Base-by-base conservation (phyloP, 2,888 invertebrate genomes). In the Synanthedon vespiformis region DNA sequence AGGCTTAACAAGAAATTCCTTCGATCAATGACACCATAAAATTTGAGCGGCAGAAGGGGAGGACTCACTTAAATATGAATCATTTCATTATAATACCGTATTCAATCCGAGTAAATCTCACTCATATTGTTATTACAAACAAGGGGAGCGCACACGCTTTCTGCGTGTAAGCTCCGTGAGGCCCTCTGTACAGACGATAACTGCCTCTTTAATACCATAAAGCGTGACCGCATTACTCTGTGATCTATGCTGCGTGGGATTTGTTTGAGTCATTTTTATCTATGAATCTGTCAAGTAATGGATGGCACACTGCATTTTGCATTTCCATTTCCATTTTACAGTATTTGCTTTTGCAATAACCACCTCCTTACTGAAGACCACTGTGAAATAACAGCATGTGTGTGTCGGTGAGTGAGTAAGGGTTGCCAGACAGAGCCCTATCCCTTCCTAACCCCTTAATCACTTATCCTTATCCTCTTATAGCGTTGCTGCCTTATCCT, bases 61-160 rank as follows among this genome's bases (percentile, higher is more conserved):
- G 77, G 71, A 86, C 85, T 86, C 84, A 87, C 85, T 87, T 87
- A 86, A 86, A 87, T 87, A 87, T 87, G 87, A 86, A 87, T 87
- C 86, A 87, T 86, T 87, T 86, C 86, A 86, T 87, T 87, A 87
- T 87, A 87, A 87, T 86, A 67, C 85, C 81, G 77, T 84, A 85
- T 86, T 87, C 84, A 87, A 87, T 87, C 83, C 85, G 74, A 78
- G 80, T 80, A 83, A 83, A 83, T 80, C 84, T 84, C 80, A 83
- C 84, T 85, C 80, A 81, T 80, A 80, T 77, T 80, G 76, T 77
- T 83, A 80, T 83, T 82, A 75, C 77, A 77, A 64, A 57, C 61
- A 81, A 18, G 84, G 85, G 83, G 86, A 77, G 74, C 70, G 66
- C 65, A 70, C 72, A 81, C 72, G 82, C 79, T 83, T 6, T 2